Base-by-base conservation (phyloP, 2,113 vertebrate genomes). In the Sceloporus tristichus region DNA sequence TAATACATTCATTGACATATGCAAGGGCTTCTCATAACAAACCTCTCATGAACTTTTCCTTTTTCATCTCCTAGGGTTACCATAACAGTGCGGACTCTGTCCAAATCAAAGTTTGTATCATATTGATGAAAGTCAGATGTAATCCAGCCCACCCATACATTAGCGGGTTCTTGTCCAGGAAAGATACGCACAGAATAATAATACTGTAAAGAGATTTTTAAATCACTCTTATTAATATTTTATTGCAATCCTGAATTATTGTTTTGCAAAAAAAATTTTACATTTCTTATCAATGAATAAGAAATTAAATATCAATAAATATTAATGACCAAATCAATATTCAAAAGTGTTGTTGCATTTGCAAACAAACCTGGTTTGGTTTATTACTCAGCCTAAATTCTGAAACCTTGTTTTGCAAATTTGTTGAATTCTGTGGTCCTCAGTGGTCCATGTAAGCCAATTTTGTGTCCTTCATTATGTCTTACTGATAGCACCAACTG, bases 11-110 rank as follows among this genome's bases (percentile, higher is more conserved):
- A 73, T 9, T 62, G 19, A 82, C 21, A 71, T 78, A 79, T 74
- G 6, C 9, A 59, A 81, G 71, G 19, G 65, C 75, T 48, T 42
- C 62, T 65, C 53, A 29, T 85, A 91, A 97, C 98, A 91, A 87
- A 99, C 98, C 98, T 99, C 94, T 99, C 98, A 0, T 99, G 98
- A 88, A 99, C 98, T 95, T 99, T 99, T 80, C 98, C 98, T 94
- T 99, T 99, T 89, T 99, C 98, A 1, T 99, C 98, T 93, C 98
- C 98, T 25, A 99, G 97, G 23, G 98, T 99, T 25, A 99, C 98
- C 0, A 98, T 99, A 81, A 99, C 98, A 0, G 98, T 99, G 54
- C 98, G 98, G 86, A 99, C 98, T 91, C 97, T 98, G 89, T 98
- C 97, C 94, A 99, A 96, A 74, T 99, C 98, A 74, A 99, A 99